phyloP scores from a whole-genome alignment of 2,113 vertebrate species.

The Phyllostomus hastatus region DNA sequence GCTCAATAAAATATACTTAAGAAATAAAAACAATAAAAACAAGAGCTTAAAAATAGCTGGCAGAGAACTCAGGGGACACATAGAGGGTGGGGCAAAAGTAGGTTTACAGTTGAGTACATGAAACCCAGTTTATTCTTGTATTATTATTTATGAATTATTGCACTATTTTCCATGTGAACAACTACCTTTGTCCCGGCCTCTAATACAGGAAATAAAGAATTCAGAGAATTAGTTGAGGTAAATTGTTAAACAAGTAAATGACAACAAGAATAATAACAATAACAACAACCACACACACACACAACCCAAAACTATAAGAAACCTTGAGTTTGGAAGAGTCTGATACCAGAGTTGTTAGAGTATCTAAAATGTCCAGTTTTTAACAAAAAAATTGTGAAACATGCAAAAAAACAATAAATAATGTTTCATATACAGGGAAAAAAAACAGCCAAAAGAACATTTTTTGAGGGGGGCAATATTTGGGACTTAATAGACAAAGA shows the following conservation, averaged over 20 bases:
- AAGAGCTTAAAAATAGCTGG: neutral
- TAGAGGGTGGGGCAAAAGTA: neutral
- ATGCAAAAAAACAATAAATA: neutral
- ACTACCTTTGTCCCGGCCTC: neutral
- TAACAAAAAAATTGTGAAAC: neutral
- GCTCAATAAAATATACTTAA: too few relatives aligned
- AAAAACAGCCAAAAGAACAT: neutral
- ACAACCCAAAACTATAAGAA: neutral
- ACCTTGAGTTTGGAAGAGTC: neutral
- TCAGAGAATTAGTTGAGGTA: neutral
- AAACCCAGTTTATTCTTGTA: neutral
- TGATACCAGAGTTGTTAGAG: neutral
- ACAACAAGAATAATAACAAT: slow-evolving; percentile 4
- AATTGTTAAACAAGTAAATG: neutral
- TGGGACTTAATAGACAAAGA: slow-evolving; percentile 16
- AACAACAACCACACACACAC: neutral
- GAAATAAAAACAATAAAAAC: neutral
- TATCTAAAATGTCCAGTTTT: neutral
- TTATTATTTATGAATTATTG: neutral
- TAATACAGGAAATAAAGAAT: neutral
- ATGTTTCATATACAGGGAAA: neutral
- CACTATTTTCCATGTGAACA: neutral
- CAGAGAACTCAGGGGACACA: neutral
- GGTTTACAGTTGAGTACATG: neutral
- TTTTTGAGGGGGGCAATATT: neutral